These are phyloP conservation scores for Herpetotheres cachinnans DNA, from an alignment of 2,113 vertebrate species.

Conservation along the genomic window DNA sequence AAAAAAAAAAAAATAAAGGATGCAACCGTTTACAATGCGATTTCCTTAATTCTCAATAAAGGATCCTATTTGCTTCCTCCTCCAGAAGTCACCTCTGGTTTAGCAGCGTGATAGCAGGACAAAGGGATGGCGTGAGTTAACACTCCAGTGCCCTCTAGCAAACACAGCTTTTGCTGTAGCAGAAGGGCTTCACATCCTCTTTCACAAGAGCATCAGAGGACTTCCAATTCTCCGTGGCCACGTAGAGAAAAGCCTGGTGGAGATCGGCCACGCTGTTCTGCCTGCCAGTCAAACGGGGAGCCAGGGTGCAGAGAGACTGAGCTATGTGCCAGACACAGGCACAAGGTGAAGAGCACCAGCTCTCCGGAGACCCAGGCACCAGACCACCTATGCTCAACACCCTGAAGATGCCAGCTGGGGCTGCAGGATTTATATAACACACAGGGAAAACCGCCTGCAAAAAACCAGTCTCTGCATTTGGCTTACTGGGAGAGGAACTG, in stretches of 20 bases:
- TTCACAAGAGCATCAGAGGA: neutral
- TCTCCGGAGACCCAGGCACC: neutral
- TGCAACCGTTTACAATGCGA: neutral
- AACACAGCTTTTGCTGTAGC: neutral
- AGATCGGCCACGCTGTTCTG: neutral
- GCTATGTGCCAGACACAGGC: neutral
- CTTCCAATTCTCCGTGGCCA: neutral
- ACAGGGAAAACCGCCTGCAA: neutral
- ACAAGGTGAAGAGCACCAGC: neutral
- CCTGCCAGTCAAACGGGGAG: neutral
- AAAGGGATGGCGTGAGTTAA: neutral
- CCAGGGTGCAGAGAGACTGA: neutral
- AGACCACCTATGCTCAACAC: neutral
- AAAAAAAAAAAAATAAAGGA: neutral
- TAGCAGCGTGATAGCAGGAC: neutral
- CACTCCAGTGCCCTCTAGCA: neutral
- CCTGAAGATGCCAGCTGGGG: neutral
- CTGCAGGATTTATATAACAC: neutral
- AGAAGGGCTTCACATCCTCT: neutral
- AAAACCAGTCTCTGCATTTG: neutral
- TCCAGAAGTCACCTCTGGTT: neutral
- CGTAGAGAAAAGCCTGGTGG: neutral
- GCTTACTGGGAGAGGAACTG: neutral
- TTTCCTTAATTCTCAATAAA: slow-evolving; percentile 52
- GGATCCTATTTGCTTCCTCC: slow-evolving; percentile 39